Evolutionary conservation across 2,888 invertebrate species (phyloP).

Genomic region (Torymus texanus): DNA sequence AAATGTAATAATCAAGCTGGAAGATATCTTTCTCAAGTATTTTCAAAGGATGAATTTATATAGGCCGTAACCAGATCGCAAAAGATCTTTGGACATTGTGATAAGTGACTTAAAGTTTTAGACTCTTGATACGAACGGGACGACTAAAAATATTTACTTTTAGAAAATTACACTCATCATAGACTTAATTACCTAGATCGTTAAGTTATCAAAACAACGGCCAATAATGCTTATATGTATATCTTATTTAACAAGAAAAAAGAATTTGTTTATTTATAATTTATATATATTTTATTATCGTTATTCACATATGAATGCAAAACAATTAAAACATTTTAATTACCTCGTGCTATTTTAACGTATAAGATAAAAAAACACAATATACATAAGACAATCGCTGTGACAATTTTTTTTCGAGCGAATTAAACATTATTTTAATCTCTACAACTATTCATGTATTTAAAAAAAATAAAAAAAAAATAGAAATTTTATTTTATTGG

Average conservation of each 20-base stretch:
- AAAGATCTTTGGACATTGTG: constrained; percentile 50
- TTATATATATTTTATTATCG: constrained; percentile 53
- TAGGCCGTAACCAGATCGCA: constrained; percentile 44
- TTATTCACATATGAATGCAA: constrained; percentile 37
- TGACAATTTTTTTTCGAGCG: constrained; percentile 51
- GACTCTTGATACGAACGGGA: constrained; percentile 1
- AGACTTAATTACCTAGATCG: constrained; percentile 42
- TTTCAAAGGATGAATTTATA: constrained; percentile 39
- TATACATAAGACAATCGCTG: constrained; percentile 49
- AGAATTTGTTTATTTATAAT: constrained; percentile 52
- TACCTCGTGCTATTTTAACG: constrained; percentile 40
- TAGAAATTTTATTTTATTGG: constrained; percentile 20
- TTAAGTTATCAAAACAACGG: constrained; percentile 51
- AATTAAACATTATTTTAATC: constrained; percentile 32
- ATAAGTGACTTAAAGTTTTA: constrained; percentile 50
- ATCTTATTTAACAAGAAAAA: constrained; percentile 50
- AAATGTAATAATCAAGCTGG: constrained; percentile 19
- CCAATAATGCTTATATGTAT: constrained; percentile 50
- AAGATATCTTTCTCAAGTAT: constrained; percentile 35
- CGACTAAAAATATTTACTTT: constrained; percentile 20
- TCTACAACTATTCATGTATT: constrained; percentile 4
- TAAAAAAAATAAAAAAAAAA: constrained; percentile 29
- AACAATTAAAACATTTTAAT: constrained; percentile 43
- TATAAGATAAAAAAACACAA: constrained; percentile 23
- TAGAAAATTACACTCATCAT: constrained; percentile 37